Evolutionary conservation across 2,797 vertebrate genomes (phyloP).

Genomic region (Emydoidea blandingii): DNA sequence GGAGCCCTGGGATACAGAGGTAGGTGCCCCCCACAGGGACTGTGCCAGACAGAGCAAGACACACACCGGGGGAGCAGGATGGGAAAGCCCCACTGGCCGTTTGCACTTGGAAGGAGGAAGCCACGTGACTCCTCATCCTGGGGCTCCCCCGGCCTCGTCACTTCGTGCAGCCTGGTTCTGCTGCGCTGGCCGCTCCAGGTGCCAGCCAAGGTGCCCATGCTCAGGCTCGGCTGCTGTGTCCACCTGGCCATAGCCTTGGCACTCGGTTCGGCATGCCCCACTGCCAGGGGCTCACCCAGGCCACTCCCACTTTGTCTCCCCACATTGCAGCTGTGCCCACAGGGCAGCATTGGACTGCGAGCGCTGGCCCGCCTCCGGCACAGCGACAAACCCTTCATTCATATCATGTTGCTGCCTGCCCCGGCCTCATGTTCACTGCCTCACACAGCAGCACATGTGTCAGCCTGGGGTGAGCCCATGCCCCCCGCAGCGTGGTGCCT

Average conservation of each 20-base stretch:
- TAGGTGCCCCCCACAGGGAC: conserved; percentile 43
- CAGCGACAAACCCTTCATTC: no score
- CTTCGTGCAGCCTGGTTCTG: not conserved
- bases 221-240: no score
- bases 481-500: no score
- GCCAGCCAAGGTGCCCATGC: no score
- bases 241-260: no score
- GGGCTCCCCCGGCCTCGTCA: not conserved
- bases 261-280: not conserved
- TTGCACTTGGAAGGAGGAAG: not conserved
- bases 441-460: not conserved
- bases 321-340: no score
- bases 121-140: not conserved
- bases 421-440: no score
- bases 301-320: not conserved
- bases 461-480: not conserved
- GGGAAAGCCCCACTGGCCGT: not conserved
- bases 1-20: conserved; percentile 90
- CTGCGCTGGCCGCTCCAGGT: not conserved
- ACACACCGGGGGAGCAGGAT: no score
- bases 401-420: no score
- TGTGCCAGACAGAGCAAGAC: no score
- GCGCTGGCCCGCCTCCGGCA: no score
- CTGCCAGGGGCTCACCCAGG: not conserved
- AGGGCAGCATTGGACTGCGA: not conserved